Evolutionary conservation across 2,888 invertebrate species (phyloP).

Genomic region (Oscheius myriophilus): DNA sequence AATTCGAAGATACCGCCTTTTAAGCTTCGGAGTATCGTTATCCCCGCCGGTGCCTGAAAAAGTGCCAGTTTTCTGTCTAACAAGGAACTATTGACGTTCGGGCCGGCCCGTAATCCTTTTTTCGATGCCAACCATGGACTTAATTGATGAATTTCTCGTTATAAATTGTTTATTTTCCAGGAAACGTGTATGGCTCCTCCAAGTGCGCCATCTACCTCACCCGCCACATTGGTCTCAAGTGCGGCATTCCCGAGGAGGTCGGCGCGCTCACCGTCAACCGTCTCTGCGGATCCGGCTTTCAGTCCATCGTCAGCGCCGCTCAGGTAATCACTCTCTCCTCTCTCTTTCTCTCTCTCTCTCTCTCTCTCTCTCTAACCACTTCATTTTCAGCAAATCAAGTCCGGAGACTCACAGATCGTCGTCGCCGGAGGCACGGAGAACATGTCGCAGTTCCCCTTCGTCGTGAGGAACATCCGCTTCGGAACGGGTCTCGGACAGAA

Average conservation of each 20-base stretch:
- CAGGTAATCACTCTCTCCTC: conserved; percentile 19
- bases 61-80: too few relatives aligned
- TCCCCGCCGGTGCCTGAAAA: too few relatives aligned
- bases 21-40: too few relatives aligned
- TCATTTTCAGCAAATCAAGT: conserved; percentile 45
- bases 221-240: conserved; percentile 83
- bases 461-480: conserved; percentile 85
- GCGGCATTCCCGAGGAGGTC: conserved; percentile 84
- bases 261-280: conserved; percentile 90
- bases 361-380: neutral
- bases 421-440: conserved; percentile 81
- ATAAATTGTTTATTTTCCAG: conserved; percentile 42
- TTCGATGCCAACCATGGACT: too few relatives aligned
- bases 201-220: conserved; percentile 86
- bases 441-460: conserved; percentile 87
- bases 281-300: conserved; percentile 96
- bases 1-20: too few relatives aligned
- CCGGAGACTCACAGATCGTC: conserved; percentile 53
- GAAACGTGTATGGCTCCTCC: conserved; percentile 77
- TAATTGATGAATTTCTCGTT: too few relatives aligned
- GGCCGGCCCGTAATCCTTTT: too few relatives aligned
- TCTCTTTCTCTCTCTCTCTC: neutral
- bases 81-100: too few relatives aligned
- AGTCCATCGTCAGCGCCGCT: conserved; percentile 82
- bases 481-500: conserved; percentile 85